A percentile compares a stretch with the other conserved stretches of the same genome.
Conservation (phyloP, 1,140 invertebrate species). For the Anastrepha obliqua region DNA sequence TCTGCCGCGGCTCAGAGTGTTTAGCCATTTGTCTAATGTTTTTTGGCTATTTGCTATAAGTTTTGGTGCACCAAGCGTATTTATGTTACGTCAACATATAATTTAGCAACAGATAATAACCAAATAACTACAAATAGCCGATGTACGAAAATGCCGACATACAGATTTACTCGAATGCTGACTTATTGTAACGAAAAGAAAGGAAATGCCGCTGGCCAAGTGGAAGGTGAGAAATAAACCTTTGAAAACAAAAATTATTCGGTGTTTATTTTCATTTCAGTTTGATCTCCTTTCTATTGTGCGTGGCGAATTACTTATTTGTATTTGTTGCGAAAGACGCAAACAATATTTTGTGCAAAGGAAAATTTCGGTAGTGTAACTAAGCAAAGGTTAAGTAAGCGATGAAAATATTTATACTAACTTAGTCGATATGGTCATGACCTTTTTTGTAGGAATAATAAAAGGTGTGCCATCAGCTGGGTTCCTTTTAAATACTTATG, state of each 20-base stretch:
- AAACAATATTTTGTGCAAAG: neutral
- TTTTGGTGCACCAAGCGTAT: neutral
- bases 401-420: no score
- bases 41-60: neutral
- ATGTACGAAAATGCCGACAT: neutral
- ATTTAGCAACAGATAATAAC: conserved; percentile 43
- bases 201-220: neutral
- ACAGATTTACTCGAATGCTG: neutral
- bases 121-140: neutral
- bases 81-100: conserved; percentile 45
- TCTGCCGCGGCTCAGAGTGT: neutral
- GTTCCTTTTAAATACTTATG: no score
- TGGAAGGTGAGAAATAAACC: neutral
- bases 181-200: conserved; percentile 6
- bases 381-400: neutral
- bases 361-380: conserved; percentile 1
- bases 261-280: neutral
- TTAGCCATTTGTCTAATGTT: conserved; percentile 40
- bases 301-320: neutral
- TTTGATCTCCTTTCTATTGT: conserved; percentile 17
- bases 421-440: neutral
- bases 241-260: neutral
- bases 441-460: no score
- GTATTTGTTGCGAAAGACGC: neutral
- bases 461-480: no score